These are phyloP conservation scores for Antennarius maculatus DNA, from an alignment of 2,797 vertebrate genomes.

Conservation along the genomic window DNA sequence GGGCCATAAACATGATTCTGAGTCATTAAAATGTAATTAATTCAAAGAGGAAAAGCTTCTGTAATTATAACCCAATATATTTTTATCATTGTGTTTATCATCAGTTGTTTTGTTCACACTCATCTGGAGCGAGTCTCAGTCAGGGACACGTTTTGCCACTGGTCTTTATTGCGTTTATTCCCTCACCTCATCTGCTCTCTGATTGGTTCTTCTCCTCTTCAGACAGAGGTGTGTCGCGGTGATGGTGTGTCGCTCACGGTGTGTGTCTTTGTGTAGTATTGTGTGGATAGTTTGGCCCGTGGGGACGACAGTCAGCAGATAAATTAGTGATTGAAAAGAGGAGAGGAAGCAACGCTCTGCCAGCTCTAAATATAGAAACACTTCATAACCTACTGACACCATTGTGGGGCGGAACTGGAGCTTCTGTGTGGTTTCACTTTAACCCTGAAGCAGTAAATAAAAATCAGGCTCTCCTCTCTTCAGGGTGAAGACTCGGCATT, in stretches of 20 bases:
- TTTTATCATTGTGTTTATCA: too few species aligned
- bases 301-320: constrained; percentile 14
- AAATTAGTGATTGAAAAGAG: constrained; percentile 16
- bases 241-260: background rate
- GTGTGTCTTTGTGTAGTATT: constrained; percentile 10
- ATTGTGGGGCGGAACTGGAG: constrained; percentile 21
- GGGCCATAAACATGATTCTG: too few species aligned
- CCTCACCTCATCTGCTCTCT: background rate
- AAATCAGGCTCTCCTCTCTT: too few species aligned
- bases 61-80: too few species aligned
- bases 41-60: background rate
- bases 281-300: constrained; percentile 7
- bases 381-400: constrained; percentile 53
- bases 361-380: constrained; percentile 64
- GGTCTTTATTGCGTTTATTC: background rate
- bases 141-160: background rate
- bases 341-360: constrained; percentile 13
- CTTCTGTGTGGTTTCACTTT: background rate
- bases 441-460: background rate
- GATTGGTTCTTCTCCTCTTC: background rate
- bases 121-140: background rate
- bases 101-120: too few species aligned
- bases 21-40: too few species aligned
- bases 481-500: too few species aligned
- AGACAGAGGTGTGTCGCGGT: background rate